Evolutionary conservation across 2,888 invertebrate genomes (phyloP).

Genomic region (Acronicta aceris): DNA sequence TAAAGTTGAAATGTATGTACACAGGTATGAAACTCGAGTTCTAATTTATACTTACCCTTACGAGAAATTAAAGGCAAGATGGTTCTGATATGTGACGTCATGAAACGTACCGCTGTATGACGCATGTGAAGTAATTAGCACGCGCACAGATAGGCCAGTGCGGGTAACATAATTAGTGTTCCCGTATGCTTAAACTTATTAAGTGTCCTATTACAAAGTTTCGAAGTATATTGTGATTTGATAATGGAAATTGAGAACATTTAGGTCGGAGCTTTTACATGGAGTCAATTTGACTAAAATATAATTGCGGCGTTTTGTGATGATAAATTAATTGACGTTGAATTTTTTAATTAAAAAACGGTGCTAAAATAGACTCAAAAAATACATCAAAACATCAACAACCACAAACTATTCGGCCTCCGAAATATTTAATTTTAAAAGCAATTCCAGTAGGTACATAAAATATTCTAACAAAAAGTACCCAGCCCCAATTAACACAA

Average conservation of each 20-base stretch:
- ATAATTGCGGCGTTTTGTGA: conserved; percentile 13
- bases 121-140: conserved; percentile 78
- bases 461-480: conserved; percentile 74
- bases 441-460: conserved; percentile 63
- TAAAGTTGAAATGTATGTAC: conserved; percentile 76
- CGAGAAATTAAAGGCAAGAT: conserved; percentile 67
- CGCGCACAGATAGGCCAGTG: conserved; percentile 56
- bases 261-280: conserved; percentile 9
- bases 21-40: conserved; percentile 76
- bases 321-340: conserved; percentile 11
- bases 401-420: conserved; percentile 56
- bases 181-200: conserved; percentile 51
- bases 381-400: conserved; percentile 12
- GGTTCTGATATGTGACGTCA: conserved; percentile 61
- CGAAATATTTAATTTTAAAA: conserved; percentile 64
- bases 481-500: conserved; percentile 82
- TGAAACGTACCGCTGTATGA: conserved; percentile 72
- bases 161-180: conserved; percentile 61
- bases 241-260: conserved; percentile 26
- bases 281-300: conserved; percentile 4
- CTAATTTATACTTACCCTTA: conserved; percentile 77
- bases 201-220: conserved; percentile 56
- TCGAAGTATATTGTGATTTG: conserved; percentile 43
- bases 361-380: conserved; percentile 1
- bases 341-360: conserved; percentile 9